phyloP scores from a whole-genome alignment of 2,888 invertebrate species.

The Caenorhabditis zanzibari region DNA sequence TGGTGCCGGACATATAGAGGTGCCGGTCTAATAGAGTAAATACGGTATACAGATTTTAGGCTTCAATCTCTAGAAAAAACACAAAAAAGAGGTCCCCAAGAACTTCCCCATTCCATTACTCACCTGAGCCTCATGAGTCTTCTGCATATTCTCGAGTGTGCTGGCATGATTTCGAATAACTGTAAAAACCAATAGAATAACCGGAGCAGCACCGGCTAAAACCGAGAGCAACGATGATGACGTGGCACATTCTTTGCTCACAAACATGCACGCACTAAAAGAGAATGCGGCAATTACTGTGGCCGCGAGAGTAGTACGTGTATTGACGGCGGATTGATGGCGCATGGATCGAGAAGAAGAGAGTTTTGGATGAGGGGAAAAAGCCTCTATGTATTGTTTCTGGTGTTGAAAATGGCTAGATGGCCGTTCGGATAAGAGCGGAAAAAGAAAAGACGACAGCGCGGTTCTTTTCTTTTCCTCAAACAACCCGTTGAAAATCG shows the following conservation, averaged over 20 bases:
- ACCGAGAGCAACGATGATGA: conserved; percentile 47
- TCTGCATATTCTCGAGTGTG: conserved; percentile 63
- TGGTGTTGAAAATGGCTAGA: conserved; percentile 64
- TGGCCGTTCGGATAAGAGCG: conserved; percentile 53
- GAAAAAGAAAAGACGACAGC: conserved; percentile 1
- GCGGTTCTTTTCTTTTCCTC: conserved; percentile 37
- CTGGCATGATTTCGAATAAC: conserved; percentile 70
- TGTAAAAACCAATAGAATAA: conserved; percentile 73
- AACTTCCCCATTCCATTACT: too few species aligned
- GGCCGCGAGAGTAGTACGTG: conserved; percentile 42
- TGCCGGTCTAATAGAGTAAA: too few species aligned
- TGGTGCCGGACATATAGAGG: too few species aligned
- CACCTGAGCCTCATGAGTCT: conserved; percentile 72
- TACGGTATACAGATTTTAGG: too few species aligned
- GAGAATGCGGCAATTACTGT: conserved; percentile 58
- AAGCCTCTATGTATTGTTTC: conserved; percentile 31
- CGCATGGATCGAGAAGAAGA: conserved; percentile 25
- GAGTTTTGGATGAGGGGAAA: conserved; percentile 7
- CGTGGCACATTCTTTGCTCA: conserved; percentile 56
- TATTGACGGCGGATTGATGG: conserved; percentile 31
- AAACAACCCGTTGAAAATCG: conserved; percentile 31
- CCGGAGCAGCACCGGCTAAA: conserved; percentile 64
- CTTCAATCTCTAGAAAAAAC: too few species aligned
- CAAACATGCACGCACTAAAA: conserved; percentile 55
- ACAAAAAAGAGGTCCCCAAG: too few species aligned